Evolutionary conservation across 2,888 invertebrate genomes (phyloP).

Genomic region (Xanthorhoe spadicearia): DNA sequence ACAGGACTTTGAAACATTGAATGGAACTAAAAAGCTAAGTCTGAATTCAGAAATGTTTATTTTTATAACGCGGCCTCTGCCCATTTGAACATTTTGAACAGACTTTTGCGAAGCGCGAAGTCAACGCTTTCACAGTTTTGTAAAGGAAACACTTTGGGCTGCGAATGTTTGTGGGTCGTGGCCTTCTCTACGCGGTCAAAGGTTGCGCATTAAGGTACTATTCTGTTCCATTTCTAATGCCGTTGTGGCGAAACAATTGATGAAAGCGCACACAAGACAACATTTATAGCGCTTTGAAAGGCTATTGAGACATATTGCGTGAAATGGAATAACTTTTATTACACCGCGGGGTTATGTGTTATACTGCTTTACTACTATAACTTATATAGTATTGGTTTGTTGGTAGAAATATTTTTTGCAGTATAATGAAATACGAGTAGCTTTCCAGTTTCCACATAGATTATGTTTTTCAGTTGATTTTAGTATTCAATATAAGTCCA

Average conservation of each 20-base stretch:
- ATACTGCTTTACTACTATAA: no score
- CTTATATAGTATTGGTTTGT: no score
- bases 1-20: conserved; percentile 31
- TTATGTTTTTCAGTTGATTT: no score
- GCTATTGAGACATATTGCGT: conserved; percentile 13
- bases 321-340: conserved; percentile 31
- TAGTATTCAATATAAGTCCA: no score
- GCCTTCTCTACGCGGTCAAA: conserved; percentile 60
- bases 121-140: conserved; percentile 65
- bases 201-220: conserved; percentile 44
- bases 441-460: no score
- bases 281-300: conserved; percentile 18
- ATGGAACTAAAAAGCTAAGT: conserved; percentile 27
- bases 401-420: no score
- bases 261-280: conserved; percentile 11
- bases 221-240: conserved; percentile 25
- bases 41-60: conserved; percentile 56
- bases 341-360: conserved; percentile 19
- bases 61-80: conserved; percentile 51
- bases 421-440: no score
- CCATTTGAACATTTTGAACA: conserved; percentile 34
- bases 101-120: conserved; percentile 57
- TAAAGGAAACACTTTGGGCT: conserved; percentile 65
- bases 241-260: conserved; percentile 20
- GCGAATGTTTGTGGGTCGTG: conserved; percentile 58